Evolutionary conservation across 92 coral and sea anemone species (phyloP), one percentile per base, ranked within the genome.

Genomic region (Diadumene lineata): DNA sequence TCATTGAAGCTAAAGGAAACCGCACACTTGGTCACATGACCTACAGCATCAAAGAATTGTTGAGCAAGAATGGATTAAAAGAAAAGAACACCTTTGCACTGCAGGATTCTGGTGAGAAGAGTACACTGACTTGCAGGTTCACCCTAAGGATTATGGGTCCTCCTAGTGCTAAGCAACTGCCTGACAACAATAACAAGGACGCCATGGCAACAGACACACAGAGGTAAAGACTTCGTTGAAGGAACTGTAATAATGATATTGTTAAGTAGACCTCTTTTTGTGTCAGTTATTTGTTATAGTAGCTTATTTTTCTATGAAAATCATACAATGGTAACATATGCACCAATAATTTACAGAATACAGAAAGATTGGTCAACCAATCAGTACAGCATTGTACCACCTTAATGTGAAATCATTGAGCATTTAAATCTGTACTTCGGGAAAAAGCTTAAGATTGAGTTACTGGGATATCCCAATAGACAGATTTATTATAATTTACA

Each of bases 1-100:
- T 92, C 68, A 81, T 94, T 21, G 98, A 94, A 69, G 86, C 94
- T 33, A 94, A 94, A 60, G 97, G 98, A 19, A 88, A 84, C 38
- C 84, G 84, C 24, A 56, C 79, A 13, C 51, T 94, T 62, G 98
- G 98, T 17, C 72, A 55, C 63, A 43, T 91, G 82, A 82, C 86
- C 28, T 80, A 85, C 63, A 82, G 69, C 30, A 33, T 94, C 32
- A 60, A 88, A 57, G 79, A 82, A 10, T 68, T 94, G 82, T 76
- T 92, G 56, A 82, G 78, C 68, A 90, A 92, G 75, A 60, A 66
- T 1, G 87, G 77, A 19, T 69, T 94, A 92, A 66, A 71, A 1
- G 70, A 86, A 56, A 92, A 88, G 46, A 81, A 83, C 62, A 69
- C 79, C 17, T 94, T 86, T 73, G 82, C 68, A 1, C 78, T 94